Conservation (phyloP, 2,113 vertebrate species). For the Callaeas wilsoni region DNA sequence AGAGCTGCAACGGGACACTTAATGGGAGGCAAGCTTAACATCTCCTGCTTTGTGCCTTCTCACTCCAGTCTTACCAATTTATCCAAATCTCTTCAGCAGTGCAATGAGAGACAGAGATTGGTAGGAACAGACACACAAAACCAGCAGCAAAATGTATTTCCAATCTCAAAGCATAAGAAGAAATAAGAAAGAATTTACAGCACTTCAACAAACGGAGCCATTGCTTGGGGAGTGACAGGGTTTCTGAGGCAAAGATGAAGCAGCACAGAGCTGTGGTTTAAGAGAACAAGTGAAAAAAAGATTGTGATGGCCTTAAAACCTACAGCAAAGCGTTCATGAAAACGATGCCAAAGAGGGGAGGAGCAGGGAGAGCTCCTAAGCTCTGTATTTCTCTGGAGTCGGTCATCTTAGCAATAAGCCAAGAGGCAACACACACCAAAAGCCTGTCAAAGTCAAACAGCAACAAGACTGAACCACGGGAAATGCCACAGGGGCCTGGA, state of each 20-base stretch:
- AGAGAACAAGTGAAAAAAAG: not conserved
- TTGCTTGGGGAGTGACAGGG: not conserved
- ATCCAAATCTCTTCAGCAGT: not conserved
- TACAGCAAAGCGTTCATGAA: not conserved
- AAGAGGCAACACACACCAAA: not conserved
- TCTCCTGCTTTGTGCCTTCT: not conserved
- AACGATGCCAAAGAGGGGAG: not conserved
- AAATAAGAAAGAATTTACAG: not conserved
- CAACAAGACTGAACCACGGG: not conserved
- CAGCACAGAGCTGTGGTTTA: not conserved
- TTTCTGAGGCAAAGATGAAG: not conserved
- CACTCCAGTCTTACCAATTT: not conserved
- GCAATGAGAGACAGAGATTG: not conserved
- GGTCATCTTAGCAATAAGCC: not conserved
- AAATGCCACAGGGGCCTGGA: not conserved
- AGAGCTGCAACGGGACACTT: not conserved
- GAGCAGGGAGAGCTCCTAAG: not conserved
- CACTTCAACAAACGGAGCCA: not conserved
- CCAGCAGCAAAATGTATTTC: not conserved
- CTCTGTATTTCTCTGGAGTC: not conserved
- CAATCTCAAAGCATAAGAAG: not conserved
- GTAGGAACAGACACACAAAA: not conserved
- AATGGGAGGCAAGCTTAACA: not conserved
- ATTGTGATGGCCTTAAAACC: not conserved
- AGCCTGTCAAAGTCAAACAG: not conserved